phyloP scores from a whole-genome alignment of 2,888 invertebrate genomes.

The Tenthredo distinguenda region DNA sequence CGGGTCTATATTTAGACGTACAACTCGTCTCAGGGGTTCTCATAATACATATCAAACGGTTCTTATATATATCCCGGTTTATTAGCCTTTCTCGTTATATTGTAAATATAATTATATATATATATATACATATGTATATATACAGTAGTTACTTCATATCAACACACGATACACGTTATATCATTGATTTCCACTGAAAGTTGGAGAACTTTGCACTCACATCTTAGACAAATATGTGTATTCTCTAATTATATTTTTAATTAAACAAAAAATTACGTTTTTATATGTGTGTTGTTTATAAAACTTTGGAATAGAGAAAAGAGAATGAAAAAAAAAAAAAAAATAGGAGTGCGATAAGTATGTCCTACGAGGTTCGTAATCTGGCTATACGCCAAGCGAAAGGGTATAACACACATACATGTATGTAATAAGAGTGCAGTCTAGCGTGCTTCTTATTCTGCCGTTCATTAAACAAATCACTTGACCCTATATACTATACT shows the following conservation, averaged over 20 bases:
- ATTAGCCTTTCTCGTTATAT: background rate
- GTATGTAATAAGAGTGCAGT: too few relatives aligned
- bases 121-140: background rate
- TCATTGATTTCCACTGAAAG: background rate
- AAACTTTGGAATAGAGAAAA: background rate
- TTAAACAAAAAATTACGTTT: background rate
- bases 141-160: too few relatives aligned
- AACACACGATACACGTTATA: too few relatives aligned
- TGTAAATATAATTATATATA: conserved; percentile 6
- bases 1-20: conserved; percentile 65
- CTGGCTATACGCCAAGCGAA: conserved; percentile 7
- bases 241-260: background rate
- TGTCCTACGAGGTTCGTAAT: background rate
- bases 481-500: background rate
- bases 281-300: background rate
- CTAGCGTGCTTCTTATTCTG: background rate
- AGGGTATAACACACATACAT: background rate
- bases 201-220: background rate
- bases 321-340: background rate
- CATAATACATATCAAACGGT: conserved; percentile 43
- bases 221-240: background rate
- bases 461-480: background rate
- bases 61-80: background rate
- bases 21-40: conserved; percentile 61
- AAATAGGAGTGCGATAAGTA: background rate